phyloP scores from a whole-genome alignment of 2,113 vertebrate genomes.

The Telmatochromis sp. region DNA sequence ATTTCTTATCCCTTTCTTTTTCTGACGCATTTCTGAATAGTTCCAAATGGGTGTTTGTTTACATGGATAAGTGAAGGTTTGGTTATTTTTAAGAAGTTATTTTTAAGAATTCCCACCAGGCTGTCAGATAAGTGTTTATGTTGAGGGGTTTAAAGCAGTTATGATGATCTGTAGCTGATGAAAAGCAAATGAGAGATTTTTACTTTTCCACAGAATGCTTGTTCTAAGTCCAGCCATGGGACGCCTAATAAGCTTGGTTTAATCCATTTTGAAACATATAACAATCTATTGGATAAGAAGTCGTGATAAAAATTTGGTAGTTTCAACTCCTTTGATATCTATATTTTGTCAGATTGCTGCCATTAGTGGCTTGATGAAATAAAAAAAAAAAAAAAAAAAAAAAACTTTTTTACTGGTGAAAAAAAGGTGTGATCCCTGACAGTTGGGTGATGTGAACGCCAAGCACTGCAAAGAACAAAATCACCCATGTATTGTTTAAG shows the following conservation, averaged over 20 bases:
- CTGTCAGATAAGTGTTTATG: neutral
- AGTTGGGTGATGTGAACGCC: neutral
- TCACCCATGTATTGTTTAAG: neutral
- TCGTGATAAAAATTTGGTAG: neutral
- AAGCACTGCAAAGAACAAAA: fast-evolving
- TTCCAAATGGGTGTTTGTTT: no score
- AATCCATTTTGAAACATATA: neutral
- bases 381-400: no score
- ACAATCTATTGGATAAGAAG: neutral
- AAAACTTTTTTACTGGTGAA: neutral
- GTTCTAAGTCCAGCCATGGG: neutral
- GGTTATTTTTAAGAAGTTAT: no score
- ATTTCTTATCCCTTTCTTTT: no score
- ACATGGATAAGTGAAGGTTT: no score
- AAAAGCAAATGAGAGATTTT: neutral
- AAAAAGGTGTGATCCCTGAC: neutral
- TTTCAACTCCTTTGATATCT: neutral
- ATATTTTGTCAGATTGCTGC: no score
- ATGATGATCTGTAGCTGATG: neutral
- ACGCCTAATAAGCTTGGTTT: neutral
- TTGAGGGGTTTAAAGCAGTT: neutral
- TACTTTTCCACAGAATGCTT: neutral
- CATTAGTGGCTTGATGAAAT: no score
- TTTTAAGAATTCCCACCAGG: no score
- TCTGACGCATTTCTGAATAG: no score